Base-by-base conservation (phyloP, 1,140 invertebrate species). In the Lycorma delicatula region DNA sequence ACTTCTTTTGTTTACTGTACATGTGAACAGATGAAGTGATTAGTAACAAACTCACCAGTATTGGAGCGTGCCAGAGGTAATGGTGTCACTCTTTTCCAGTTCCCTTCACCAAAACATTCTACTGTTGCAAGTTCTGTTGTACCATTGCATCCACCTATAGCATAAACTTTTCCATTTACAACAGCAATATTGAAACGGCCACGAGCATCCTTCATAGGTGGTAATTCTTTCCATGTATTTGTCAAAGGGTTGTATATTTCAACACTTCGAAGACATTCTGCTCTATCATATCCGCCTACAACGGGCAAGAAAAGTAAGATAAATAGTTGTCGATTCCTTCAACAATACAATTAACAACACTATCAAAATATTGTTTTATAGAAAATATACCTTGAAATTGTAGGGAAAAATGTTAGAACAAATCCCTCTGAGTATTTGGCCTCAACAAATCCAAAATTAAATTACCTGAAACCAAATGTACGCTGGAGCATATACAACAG, bases 261-360 rank as follows among this genome's bases (percentile, higher is more conserved):
- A 1, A 84, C 86, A 13, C 78, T 77, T 53, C 80, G 81, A 41
- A 93, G 73, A 68, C 89, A 92, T 69, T 93, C 87, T 16, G 84
- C 86, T 41, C 90, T 77, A 70, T 93, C 88, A 71, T 93, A 93
- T 7, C 91, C 90, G 70, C 88, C 87, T 84, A 68, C 65, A 70
- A 74, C 51, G 29, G 18, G 18, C 12, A 60, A 28, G 2, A 59
- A 41, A 48, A n/a, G n/a, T n/a, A n/a, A n/a, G n/a, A n/a, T n/a
- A n/a, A n/a, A n/a, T n/a, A n/a, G n/a, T n/a, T n/a, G n/a, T n/a
- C n/a, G n/a, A n/a, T n/a, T n/a, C n/a, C n/a, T n/a, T n/a, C n/a
- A n/a, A n/a, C n/a, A n/a, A n/a, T n/a, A n/a, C n/a, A n/a, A n/a
- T n/a, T n/a, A n/a, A n/a, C n/a, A n/a, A n/a, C n/a, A n/a, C n/a